phyloP scores from a whole-genome alignment of 2,888 invertebrate genomes.

The Myopa tessellatipennis region DNA sequence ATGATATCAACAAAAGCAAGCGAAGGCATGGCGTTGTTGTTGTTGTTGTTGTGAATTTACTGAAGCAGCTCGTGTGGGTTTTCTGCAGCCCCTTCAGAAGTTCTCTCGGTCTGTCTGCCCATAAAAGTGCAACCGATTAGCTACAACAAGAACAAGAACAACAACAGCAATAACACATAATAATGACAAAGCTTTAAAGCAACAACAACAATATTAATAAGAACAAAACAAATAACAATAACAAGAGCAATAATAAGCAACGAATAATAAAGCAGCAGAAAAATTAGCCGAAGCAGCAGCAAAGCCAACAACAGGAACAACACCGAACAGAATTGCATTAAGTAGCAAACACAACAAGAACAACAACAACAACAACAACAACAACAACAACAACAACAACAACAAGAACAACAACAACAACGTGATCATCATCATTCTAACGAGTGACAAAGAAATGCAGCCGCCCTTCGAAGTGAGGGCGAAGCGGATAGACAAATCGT shows the following conservation, averaged over 20 bases:
- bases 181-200: too few species aligned
- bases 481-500: background rate
- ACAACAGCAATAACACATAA: background rate
- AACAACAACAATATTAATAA: background rate
- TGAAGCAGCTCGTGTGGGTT: background rate
- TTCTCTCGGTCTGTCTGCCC: background rate
- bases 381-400: slow-evolving; percentile 23
- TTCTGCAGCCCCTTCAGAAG: slow-evolving; percentile 4
- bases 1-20: background rate
- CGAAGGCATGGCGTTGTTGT: background rate
- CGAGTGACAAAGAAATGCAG: background rate
- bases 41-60: slow-evolving; percentile 24
- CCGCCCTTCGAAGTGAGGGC: background rate
- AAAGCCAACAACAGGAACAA: slow-evolving; percentile 13
- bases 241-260: background rate
- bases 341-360: slow-evolving; percentile 5
- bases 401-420: slow-evolving; percentile 7
- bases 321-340: background rate
- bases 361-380: slow-evolving; percentile 15
- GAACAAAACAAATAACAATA: background rate
- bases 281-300: slow-evolving; percentile 17
- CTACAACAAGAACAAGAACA: slow-evolving; percentile 1
- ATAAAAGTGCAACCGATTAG: slow-evolving; percentile 17
- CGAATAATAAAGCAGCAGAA: background rate
- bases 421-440: background rate